Evolutionary conservation across 2,797 vertebrate species (phyloP).

Genomic region (Zenarchopterus dispar): DNA sequence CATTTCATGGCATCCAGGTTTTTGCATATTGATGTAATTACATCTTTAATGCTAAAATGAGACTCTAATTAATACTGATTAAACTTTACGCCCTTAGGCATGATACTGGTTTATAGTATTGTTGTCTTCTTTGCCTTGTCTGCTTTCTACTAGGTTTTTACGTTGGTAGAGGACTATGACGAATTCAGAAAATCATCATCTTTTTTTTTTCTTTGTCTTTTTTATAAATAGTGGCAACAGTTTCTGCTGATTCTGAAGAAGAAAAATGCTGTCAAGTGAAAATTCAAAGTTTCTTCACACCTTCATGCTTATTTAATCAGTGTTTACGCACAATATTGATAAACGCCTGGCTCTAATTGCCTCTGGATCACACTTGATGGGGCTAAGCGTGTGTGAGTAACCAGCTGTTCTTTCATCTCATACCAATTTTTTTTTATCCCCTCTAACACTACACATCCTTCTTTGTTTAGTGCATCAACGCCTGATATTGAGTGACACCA

Average conservation of each 20-base stretch:
- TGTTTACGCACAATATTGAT: conserved; percentile 40
- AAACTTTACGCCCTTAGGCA: too few relatives aligned
- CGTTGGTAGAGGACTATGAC: too few relatives aligned
- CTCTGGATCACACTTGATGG: conserved; percentile 32
- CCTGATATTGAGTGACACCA: conserved; percentile 58
- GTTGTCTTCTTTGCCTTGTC: too few relatives aligned
- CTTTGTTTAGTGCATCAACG: conserved; percentile 45
- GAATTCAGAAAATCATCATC: too few relatives aligned
- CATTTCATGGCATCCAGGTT: too few relatives aligned
- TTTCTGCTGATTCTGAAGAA: background rate
- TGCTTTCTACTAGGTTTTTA: too few relatives aligned
- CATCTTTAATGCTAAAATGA: too few relatives aligned
- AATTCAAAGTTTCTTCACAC: background rate
- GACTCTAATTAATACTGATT: too few relatives aligned
- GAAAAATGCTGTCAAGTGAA: conserved; percentile 4
- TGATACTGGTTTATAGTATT: too few relatives aligned
- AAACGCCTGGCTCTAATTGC: conserved; percentile 35
- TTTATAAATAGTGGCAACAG: background rate
- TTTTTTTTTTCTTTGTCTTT: background rate
- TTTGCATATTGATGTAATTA: too few relatives aligned
- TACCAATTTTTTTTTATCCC: conserved; percentile 5
- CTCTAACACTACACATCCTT: conserved; percentile 30
- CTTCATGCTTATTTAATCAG: background rate
- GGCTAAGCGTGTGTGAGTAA: conserved; percentile 34
- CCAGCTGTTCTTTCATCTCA: conserved; percentile 37